Evolutionary conservation across 1,140 invertebrate genomes (phyloP).

Genomic region (Papilio polyxenes): DNA sequence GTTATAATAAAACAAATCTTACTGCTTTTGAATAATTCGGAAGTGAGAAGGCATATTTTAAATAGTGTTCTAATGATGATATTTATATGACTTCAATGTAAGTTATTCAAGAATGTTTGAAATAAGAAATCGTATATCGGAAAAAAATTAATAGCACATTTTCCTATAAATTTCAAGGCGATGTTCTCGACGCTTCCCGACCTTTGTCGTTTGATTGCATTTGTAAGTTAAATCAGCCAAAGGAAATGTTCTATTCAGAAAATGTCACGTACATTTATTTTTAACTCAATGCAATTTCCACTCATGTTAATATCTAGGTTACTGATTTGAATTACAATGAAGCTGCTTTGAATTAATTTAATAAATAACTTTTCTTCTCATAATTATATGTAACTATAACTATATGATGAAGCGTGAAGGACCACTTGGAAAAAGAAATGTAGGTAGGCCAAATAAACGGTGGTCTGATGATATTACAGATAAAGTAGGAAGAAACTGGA

Average conservation of each 20-base stretch:
- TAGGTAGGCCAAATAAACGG: too few relatives aligned
- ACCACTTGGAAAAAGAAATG: too few relatives aligned
- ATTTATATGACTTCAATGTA: too few relatives aligned
- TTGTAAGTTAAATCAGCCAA: conserved; percentile 17
- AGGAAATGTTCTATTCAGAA: conserved; percentile 16
- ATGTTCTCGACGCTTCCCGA: not conserved
- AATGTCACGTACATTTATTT: not conserved
- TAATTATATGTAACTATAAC: too few relatives aligned
- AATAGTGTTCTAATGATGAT: too few relatives aligned
- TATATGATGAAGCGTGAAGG: too few relatives aligned
- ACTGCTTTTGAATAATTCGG: too few relatives aligned
- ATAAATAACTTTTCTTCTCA: too few relatives aligned
- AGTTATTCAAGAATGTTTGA: not conserved
- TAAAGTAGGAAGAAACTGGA: too few relatives aligned
- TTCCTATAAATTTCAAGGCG: conserved; percentile 5
- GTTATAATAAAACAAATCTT: too few relatives aligned
- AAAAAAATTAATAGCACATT: not conserved
- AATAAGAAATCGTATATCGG: not conserved
- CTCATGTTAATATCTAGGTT: not conserved
- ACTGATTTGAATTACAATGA: not conserved
- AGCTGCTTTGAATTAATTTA: not conserved
- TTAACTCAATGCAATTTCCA: not conserved
- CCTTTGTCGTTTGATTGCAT: conserved; percentile 13
- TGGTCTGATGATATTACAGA: too few relatives aligned
- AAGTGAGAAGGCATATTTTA: too few relatives aligned